Percentiles rank a stretch among this genome's conserved stretches.
Conservation (phyloP, 2,888 invertebrate genomes). For the Macrosoma leucophasiata region DNA sequence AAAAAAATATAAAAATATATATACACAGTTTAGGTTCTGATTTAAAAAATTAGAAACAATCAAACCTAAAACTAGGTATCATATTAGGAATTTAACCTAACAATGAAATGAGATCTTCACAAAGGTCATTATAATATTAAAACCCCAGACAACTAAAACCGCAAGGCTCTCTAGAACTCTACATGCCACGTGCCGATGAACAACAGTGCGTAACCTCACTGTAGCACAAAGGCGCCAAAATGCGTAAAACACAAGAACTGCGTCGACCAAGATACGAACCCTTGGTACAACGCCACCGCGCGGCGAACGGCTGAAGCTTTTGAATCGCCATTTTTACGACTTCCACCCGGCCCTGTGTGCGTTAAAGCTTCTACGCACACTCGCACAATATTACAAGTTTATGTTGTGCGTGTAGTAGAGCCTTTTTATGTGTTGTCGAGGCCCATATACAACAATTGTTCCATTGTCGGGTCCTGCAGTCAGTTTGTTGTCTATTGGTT, state of each 20-base stretch:
- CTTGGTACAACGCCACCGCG: constrained; percentile 60
- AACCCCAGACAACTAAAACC: too few relatives aligned
- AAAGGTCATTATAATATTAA: too few relatives aligned
- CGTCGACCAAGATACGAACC: constrained; percentile 46
- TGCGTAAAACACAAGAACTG: constrained; percentile 33
- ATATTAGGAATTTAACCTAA: too few relatives aligned
- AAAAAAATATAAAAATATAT: too few relatives aligned
- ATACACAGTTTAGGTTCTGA: too few relatives aligned
- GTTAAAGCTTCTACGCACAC: constrained; percentile 59
- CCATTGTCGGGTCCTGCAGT: constrained; percentile 39
- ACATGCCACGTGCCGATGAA: too few relatives aligned
- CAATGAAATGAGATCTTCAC: too few relatives aligned
- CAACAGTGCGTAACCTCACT: too few relatives aligned
- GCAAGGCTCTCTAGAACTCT: too few relatives aligned
- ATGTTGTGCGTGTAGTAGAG: constrained; percentile 54
- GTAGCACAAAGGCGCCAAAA: constrained; percentile 55
- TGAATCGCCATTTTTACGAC: constrained; percentile 62
- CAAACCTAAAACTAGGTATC: too few relatives aligned
- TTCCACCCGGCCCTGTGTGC: constrained; percentile 42
- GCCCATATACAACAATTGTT: constrained; percentile 48
- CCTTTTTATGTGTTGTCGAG: constrained; percentile 54
- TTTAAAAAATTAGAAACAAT: too few relatives aligned
- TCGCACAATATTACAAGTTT: constrained; percentile 36
- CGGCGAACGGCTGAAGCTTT: constrained; percentile 70
- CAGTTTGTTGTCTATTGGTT: constrained; percentile 55